Conservation (phyloP, 2,888 invertebrate species). For the Pharmacophagus antenor region DNA sequence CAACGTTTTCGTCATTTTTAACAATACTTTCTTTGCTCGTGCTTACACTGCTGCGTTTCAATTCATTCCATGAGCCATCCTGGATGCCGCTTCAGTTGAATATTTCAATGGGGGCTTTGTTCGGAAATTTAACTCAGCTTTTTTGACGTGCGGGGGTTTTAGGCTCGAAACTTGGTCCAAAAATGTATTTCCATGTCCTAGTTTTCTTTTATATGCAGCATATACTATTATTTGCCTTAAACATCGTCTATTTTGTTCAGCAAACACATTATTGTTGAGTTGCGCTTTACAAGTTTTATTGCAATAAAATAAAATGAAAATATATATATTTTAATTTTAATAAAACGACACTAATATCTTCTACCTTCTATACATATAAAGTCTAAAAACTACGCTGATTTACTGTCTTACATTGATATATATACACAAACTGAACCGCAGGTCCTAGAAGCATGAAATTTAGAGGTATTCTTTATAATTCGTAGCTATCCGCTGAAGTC, state of each 20-base stretch:
- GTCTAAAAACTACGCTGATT: no score
- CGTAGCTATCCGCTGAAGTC: no score
- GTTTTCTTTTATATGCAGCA: background rate
- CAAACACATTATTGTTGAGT: background rate
- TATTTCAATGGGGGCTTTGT: slow-evolving; percentile 20
- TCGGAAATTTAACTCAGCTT: slow-evolving; percentile 11
- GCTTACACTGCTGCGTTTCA: slow-evolving; percentile 14
- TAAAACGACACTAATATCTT: no score
- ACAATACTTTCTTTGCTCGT: slow-evolving; percentile 13
- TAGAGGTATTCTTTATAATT: no score
- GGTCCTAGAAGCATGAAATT: no score
- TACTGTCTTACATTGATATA: no score
- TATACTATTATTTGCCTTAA: background rate
- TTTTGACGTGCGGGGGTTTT: slow-evolving; percentile 4
- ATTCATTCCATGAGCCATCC: slow-evolving; percentile 7
- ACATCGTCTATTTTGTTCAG: background rate
- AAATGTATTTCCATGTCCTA: background rate
- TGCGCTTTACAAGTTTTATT: background rate
- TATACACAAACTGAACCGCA: no score
- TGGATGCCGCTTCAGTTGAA: slow-evolving; percentile 20
- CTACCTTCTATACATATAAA: no score
- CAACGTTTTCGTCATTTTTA: slow-evolving; percentile 1
- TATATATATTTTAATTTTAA: no score
- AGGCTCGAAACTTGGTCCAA: background rate
- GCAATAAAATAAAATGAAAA: no score